Base-by-base conservation (phyloP, 1,140 invertebrate genomes). In the Macrotrachela quadricornifera region DNA sequence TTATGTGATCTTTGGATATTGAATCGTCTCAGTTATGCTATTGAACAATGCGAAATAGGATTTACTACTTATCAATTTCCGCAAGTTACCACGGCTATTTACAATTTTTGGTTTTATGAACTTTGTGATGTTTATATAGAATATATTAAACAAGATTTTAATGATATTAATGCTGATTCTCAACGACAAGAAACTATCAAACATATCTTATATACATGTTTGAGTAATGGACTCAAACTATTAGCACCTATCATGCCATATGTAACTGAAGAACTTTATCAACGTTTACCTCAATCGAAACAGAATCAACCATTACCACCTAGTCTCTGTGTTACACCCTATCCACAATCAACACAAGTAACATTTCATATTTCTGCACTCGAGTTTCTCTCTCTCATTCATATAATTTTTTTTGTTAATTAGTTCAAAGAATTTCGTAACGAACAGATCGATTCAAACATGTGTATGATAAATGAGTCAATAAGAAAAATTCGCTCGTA, bases 161-260 rank as follows among this genome's bases (percentile, higher is more conserved):
- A 30, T 48, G 21, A 16, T n/a, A 53, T 18, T 38, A 17, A 50
- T 37, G 14, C 36, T 51, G 15, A 49, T 49, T 4, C 41, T 6
- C 15, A n/a, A 16, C 6, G 39, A 12, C 48, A 30, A 15, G 18
- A 17, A 1, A 39, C 14, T 12, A 30, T 41, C 10, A 12, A 50
- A 39, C 54, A 11, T 54, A 80, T 82, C 0, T 70, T 95, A 0
- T 85, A 83, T 63, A 78, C 78, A 0, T 81, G 81, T 46, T 63
- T 96, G 39, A 82, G 94, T 60, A 75, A 76, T 30, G 87, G 83
- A 8, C 72, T 99, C 10, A 75, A 83, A 54, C 71, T 97, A 43
- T 73, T 97, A 0, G 83, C 83, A 56, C 92, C 92, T 0, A 85
- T 97, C 62, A 99, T 99, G 94, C 94, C 94, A 0, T 97, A 90